A percentile compares a stretch with the other conserved stretches of the same genome.
Conservation (phyloP, 2,888 invertebrate species). For the Eupeodes luniger region DNA sequence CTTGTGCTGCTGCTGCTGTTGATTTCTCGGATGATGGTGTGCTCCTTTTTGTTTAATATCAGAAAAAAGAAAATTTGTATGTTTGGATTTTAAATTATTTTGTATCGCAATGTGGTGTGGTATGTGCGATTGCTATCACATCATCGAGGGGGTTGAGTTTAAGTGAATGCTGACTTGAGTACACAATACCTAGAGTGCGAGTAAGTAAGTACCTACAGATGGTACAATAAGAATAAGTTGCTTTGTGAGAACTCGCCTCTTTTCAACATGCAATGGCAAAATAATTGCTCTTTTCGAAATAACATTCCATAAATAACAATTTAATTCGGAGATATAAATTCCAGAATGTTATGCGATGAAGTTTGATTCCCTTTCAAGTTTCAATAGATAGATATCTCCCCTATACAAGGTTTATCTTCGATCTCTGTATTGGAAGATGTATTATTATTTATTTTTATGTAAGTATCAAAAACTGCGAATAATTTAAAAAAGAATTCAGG, state of each 20-base stretch:
- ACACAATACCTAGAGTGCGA: slow-evolving; percentile 17
- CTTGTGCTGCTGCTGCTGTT: background rate
- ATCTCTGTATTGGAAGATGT: too few species aligned
- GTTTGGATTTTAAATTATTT: slow-evolving; percentile 61
- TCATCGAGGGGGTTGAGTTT: slow-evolving; percentile 2
- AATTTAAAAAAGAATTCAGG: too few species aligned
- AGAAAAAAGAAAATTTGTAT: slow-evolving; percentile 26
- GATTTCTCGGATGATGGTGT: background rate
- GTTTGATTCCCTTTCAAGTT: slow-evolving; percentile 7
- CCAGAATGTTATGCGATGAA: slow-evolving; percentile 16
- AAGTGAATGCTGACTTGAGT: background rate
- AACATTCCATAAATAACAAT: slow-evolving; percentile 47
- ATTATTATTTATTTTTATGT: too few species aligned
- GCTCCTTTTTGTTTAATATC: slow-evolving; percentile 3
- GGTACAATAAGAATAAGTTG: slow-evolving; percentile 14
- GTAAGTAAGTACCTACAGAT: background rate
- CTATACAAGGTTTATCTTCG: too few species aligned
- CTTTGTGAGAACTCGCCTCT: slow-evolving; percentile 41
- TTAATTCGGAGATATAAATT: slow-evolving; percentile 23
- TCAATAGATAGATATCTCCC: too few species aligned
- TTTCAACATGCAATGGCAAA: slow-evolving; percentile 73
- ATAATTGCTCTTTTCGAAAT: slow-evolving; percentile 60
- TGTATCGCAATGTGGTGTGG: slow-evolving; percentile 43
- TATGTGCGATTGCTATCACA: slow-evolving; percentile 53
- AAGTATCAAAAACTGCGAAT: too few species aligned